These are phyloP conservation scores for Otolemur garnettii DNA, from an alignment of 2,113 vertebrate species.

Conservation along the genomic window DNA sequence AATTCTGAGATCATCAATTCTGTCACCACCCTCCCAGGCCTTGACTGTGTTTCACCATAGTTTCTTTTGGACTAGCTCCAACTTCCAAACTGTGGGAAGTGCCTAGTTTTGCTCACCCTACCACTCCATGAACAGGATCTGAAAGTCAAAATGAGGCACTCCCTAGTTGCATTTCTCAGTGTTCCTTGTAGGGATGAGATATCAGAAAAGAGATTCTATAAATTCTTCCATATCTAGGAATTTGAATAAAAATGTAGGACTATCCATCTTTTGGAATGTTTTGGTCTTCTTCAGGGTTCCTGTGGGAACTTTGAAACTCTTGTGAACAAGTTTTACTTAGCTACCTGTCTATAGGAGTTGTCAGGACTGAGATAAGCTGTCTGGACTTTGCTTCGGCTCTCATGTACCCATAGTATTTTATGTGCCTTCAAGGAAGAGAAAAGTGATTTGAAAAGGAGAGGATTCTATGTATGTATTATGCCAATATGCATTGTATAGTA, in stretches of 20 bases:
- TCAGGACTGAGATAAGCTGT: neutral
- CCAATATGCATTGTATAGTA: constrained; percentile 33
- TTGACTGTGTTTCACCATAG: constrained; percentile 50
- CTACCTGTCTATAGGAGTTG: neutral
- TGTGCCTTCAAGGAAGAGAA: constrained; percentile 40
- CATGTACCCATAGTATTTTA: neutral
- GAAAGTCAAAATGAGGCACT: neutral
- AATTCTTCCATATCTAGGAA: neutral
- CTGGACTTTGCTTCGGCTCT: neutral
- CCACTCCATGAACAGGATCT: neutral
- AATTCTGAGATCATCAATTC: constrained; percentile 33
- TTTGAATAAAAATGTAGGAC: constrained; percentile 11
- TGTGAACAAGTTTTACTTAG: neutral
- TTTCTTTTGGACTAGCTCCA: constrained; percentile 46
- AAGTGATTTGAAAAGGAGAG: constrained; percentile 26
- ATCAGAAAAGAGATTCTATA: neutral
- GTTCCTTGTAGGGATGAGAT: neutral
- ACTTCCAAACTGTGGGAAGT: constrained; percentile 32
- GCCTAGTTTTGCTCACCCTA: neutral
- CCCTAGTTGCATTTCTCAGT: neutral
- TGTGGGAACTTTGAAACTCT: constrained; percentile 9
- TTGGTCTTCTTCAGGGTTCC: neutral
- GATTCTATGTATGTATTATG: neutral
- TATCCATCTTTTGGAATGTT: constrained; percentile 20
- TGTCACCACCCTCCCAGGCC: neutral